Base-by-base conservation (phyloP, 1,140 invertebrate genomes). In the Anthonomus grandis region DNA sequence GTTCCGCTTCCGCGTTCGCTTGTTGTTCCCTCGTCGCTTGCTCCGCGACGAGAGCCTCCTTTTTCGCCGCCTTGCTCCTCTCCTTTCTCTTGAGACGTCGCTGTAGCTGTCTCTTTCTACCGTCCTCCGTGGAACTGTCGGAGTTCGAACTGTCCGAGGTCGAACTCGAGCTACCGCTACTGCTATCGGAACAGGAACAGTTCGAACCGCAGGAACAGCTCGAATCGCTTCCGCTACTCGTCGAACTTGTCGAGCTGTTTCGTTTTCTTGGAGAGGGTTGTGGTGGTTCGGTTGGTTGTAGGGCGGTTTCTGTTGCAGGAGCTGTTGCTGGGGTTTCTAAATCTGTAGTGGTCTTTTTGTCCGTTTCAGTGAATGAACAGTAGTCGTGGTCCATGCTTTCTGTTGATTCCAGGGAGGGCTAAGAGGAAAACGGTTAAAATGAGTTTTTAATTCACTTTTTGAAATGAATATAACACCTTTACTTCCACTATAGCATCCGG, bases 161-260 rank as follows among this genome's bases (percentile, higher is more conserved):
- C 62, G 82, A 84, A 36, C 77, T 79, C 6, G 79, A 81, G 60
- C 76, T 78, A 24, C 74, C 76, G 0, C 75, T 76, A 4, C 78
- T 79, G 64, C 75, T 77, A 9, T 83, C 83, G 39, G 82, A 85
- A 27, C 83, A 87, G 58, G 87, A 90, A 64, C 89, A 91, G 72
- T 90, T 87, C 2, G 83, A 83, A 4, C 86, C 87, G 68, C 88
- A 90, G 0, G 84, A 85, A 62, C 89, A 90, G 69, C 83, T 87
- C 51, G 81, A 83, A 2, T 86, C 86, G 62, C 80, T 84, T 56
- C 87, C 86, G 68, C 83, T 87, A 21, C 86, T 88, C 5, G 85
- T 87, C 57, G 84, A 85, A 60, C 82, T 86, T 1, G 83, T 83
- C 1, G 63, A 64, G 49, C 57, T 64, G 18, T 37, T 61, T 68